These are phyloP conservation scores for Antheraea mylitta DNA, from an alignment of 1,140 invertebrate genomes.

Conservation along the genomic window DNA sequence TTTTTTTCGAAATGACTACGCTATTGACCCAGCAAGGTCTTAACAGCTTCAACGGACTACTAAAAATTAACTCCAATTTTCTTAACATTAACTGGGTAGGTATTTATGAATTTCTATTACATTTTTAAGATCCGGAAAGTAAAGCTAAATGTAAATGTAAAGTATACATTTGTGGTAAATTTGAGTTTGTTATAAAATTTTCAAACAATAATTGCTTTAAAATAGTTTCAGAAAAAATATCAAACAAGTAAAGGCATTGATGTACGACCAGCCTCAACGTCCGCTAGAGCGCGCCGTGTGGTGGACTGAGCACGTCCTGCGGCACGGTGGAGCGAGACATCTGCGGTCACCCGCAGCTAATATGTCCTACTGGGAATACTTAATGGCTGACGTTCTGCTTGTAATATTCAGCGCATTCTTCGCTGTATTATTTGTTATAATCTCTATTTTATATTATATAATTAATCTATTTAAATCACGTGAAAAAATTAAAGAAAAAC, in stretches of 20 bases:
- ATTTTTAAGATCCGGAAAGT: too few relatives aligned
- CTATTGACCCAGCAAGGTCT: too few relatives aligned
- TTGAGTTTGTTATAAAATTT: background rate
- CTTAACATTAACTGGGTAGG: too few relatives aligned
- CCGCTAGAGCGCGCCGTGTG: conserved; percentile 65
- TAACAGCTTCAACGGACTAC: too few relatives aligned
- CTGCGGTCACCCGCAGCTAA: conserved; percentile 34
- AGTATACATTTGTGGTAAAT: too few relatives aligned
- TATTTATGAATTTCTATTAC: too few relatives aligned
- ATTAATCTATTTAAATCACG: background rate
- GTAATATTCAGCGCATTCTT: background rate
- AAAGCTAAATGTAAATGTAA: too few relatives aligned
- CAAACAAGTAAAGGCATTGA: conserved; percentile 23
- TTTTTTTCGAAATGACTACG: too few relatives aligned
- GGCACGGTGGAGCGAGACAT: conserved; percentile 74
- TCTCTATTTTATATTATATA: background rate
- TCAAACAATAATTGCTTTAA: background rate
- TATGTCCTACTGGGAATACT: conserved; percentile 3
- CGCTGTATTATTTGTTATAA: background rate
- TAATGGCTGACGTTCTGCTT: background rate
- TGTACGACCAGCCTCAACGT: conserved; percentile 75
- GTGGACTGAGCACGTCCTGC: conserved; percentile 75
- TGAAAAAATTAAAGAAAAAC: background rate
- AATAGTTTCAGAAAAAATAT: conserved; percentile 13
- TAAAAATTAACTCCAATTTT: too few relatives aligned